phyloP scores from a whole-genome alignment of 2,797 vertebrate species.

The Mastacembelus armatus region DNA sequence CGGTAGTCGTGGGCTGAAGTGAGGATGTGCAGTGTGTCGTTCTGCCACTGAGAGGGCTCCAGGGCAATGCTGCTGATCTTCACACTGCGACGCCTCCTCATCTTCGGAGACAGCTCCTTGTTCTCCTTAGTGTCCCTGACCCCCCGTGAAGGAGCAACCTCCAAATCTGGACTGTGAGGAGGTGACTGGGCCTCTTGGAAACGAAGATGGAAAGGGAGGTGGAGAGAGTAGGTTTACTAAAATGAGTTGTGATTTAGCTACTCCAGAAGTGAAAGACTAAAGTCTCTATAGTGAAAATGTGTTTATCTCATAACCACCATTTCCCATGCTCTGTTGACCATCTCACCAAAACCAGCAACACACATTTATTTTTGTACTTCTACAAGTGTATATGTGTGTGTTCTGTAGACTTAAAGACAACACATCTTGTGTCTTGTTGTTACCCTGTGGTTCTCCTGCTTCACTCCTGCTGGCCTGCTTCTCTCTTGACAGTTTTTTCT shows the following conservation, averaged over 20 bases:
- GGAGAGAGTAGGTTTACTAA: not conserved
- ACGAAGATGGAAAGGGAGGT: not conserved
- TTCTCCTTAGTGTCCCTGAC: constrained; percentile 91
- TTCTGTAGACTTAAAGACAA: not conserved
- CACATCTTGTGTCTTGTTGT: not conserved
- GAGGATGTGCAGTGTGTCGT: constrained; percentile 93
- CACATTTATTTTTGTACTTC: not conserved
- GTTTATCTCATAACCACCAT: too few relatives aligned
- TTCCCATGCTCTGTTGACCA: not conserved
- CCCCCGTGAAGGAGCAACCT: constrained; percentile 60
- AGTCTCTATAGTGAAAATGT: not conserved
- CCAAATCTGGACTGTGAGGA: constrained; percentile 87
- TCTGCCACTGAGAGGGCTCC: constrained; percentile 92
- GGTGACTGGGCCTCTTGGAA: constrained; percentile 75
- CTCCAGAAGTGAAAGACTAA: not conserved
- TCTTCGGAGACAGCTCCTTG: constrained; percentile 93
- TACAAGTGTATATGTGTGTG: not conserved
- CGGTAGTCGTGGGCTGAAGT: constrained; percentile 90
- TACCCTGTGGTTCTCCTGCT: constrained; percentile 61
- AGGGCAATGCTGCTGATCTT: constrained; percentile 92
- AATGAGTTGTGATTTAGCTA: too few relatives aligned
- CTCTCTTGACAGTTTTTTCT: constrained; percentile 88
- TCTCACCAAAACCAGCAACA: not conserved
- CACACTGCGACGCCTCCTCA: constrained; percentile 89
- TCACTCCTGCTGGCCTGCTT: constrained; percentile 78